These are phyloP conservation scores for Dendrolimus pini DNA, from an alignment of 2,888 invertebrate species.

Conservation along the genomic window DNA sequence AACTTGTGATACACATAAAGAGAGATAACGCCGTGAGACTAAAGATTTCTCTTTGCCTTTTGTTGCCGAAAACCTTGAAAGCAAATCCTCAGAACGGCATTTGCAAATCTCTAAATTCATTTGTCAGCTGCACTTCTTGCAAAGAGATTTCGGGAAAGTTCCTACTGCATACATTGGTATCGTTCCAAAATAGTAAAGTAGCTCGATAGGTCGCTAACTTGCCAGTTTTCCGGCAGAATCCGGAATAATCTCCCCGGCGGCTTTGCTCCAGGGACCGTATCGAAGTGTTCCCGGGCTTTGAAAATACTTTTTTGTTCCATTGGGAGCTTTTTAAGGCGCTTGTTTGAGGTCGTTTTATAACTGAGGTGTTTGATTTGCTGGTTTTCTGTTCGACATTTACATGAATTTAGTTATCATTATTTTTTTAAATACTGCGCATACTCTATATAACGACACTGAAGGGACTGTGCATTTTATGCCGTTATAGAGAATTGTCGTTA, in stretches of 20 bases:
- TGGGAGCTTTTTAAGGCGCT: constrained; percentile 11
- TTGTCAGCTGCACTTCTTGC: constrained; percentile 6
- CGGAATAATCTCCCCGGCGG: constrained; percentile 27
- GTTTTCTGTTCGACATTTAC: not conserved
- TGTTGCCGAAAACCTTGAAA: too few relatives aligned
- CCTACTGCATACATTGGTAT: constrained; percentile 24
- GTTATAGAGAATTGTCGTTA: too few relatives aligned
- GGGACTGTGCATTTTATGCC: too few relatives aligned
- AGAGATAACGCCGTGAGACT: too few relatives aligned
- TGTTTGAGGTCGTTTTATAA: constrained; percentile 7
- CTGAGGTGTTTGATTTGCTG: not conserved
- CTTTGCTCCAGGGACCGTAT: constrained; percentile 21
- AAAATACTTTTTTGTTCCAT: constrained; percentile 10
- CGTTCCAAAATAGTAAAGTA: constrained; percentile 24
- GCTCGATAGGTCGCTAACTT: constrained; percentile 29
- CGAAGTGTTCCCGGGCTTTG: not conserved
- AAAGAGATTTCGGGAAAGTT: constrained; percentile 20
- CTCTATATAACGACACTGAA: too few relatives aligned
- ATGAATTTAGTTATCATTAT: too few relatives aligned
- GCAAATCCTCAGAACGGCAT: not conserved
- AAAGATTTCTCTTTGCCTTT: too few relatives aligned
- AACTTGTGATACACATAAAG: too few relatives aligned
- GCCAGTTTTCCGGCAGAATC: constrained; percentile 28
- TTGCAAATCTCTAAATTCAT: not conserved
- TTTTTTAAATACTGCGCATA: too few relatives aligned